Conservation (phyloP, 2,888 invertebrate genomes). For the Microdon myrmicae region DNA sequence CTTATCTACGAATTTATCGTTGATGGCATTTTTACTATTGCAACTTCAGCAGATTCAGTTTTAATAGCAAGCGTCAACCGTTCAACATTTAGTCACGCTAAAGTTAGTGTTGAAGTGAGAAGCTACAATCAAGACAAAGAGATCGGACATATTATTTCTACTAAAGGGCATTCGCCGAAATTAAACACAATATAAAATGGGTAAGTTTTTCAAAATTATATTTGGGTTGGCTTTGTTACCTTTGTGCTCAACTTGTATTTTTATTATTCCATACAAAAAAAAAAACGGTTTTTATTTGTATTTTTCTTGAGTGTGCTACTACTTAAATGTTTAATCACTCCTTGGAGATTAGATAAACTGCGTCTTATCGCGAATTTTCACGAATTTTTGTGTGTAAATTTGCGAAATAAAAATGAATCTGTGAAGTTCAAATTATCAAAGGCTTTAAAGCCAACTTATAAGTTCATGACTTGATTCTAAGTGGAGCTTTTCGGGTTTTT, state of each 20-base stretch:
- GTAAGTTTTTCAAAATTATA: no score
- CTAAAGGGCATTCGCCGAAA: no score
- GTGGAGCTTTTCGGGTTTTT: slow-evolving; percentile 11
- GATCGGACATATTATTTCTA: no score
- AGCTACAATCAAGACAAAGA: no score
- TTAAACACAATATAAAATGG: slow-evolving; percentile 17
- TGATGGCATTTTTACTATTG: no score
- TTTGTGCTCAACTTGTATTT: slow-evolving; percentile 6
- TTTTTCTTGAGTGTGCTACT: not conserved
- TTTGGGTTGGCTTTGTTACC: slow-evolving; percentile 20
- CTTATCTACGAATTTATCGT: no score
- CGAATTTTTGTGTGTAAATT: not conserved
- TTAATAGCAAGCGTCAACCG: slow-evolving; percentile 6
- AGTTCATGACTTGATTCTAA: not conserved
- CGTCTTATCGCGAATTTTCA: not conserved
- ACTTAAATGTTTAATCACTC: slow-evolving; percentile 4
- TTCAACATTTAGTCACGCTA: slow-evolving; percentile 8
- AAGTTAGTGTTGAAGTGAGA: no score
- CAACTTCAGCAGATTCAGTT: not conserved
- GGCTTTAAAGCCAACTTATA: slow-evolving; percentile 18
- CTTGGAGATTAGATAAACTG: no score
- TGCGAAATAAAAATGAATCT: not conserved
- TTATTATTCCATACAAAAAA: no score
- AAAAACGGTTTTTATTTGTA: slow-evolving; percentile 1
- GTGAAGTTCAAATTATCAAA: slow-evolving; percentile 3